Evolutionary conservation across 2,888 invertebrate genomes (phyloP).

Genomic region (Tipula unca): DNA sequence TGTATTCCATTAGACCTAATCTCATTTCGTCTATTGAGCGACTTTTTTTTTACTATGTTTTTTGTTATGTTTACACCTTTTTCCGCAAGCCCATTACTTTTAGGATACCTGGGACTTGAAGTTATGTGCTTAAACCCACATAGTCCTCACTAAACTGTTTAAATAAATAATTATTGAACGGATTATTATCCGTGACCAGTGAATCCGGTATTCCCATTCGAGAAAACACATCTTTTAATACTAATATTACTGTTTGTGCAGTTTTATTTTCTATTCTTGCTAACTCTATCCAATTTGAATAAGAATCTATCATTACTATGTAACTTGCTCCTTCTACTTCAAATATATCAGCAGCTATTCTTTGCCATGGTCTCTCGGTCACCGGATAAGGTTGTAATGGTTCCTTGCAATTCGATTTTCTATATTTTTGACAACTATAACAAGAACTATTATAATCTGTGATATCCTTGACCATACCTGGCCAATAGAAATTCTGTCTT

Average conservation of each 20-base stretch:
- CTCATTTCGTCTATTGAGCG: background rate
- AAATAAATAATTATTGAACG: background rate
- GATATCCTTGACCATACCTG: no score
- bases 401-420: no score
- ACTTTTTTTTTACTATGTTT: background rate
- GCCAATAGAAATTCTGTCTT: no score
- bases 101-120: no score
- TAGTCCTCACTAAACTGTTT: no score
- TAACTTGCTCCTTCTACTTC: background rate
- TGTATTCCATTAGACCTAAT: background rate
- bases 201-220: background rate
- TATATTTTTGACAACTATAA: no score
- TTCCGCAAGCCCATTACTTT: no score
- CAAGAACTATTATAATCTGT: no score
- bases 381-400: no score
- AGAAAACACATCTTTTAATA: background rate
- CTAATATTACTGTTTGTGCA: background rate
- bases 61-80: background rate
- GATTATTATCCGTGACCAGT: background rate
- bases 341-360: background rate
- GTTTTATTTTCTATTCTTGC: background rate
- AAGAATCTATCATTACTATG: background rate
- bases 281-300: background rate
- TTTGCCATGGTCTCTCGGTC: background rate
- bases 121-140: no score